Evolutionary conservation across 2,113 vertebrate genomes (phyloP).

Genomic region (Seriola quinqueradiata): DNA sequence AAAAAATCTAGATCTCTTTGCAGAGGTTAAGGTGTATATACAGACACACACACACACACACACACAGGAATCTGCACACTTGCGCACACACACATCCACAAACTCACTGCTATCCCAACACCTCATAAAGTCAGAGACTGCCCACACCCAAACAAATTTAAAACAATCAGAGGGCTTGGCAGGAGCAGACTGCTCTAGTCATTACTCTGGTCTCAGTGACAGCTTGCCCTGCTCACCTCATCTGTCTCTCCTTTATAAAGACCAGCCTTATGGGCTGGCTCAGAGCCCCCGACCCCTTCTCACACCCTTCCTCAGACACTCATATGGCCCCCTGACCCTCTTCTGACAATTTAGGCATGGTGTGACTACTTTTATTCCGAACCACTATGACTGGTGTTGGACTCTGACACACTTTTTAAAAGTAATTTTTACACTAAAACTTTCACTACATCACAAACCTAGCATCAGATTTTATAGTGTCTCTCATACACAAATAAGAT

Average conservation of each 20-base stretch:
- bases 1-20: neutral
- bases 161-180: constrained; percentile 78
- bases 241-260: constrained; percentile 77
- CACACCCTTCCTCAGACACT: constrained; percentile 37
- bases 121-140: constrained; percentile 79
- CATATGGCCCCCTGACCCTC: constrained; percentile 18
- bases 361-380: constrained; percentile 1
- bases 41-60: constrained; percentile 2
- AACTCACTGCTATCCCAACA: constrained; percentile 68
- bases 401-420: neutral
- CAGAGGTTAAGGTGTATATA: neutral
- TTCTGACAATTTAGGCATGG: constrained; percentile 22
- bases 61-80: constrained; percentile 5
- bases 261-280: constrained; percentile 56
- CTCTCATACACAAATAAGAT: neutral
- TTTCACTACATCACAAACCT: neutral
- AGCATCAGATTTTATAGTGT: neutral
- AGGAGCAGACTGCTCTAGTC: constrained; percentile 68
- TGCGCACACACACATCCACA: constrained; percentile 22
- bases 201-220: constrained; percentile 77
- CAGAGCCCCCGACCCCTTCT: constrained; percentile 45
- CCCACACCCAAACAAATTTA: constrained; percentile 77
- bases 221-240: constrained; percentile 80
- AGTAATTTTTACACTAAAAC: neutral
- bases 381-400: neutral